Conservation (phyloP, 2,888 invertebrate species). For the Erpobdella octoculata region DNA sequence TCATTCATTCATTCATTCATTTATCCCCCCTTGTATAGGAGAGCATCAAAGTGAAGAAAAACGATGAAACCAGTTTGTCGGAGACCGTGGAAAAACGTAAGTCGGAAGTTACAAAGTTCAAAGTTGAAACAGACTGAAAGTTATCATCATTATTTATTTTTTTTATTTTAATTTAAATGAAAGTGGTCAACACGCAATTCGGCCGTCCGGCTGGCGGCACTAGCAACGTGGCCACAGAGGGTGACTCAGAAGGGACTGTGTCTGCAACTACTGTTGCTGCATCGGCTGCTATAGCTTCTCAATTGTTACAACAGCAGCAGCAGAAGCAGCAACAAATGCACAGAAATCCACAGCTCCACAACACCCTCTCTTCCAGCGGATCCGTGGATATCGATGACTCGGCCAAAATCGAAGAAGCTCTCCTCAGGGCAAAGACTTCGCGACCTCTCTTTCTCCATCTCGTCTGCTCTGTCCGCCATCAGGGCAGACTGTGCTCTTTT, state of each 20-base stretch:
- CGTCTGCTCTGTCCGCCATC: conserved; percentile 3
- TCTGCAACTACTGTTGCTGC: background rate
- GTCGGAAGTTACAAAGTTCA: too few species aligned
- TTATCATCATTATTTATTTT: background rate
- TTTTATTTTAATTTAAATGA: too few species aligned
- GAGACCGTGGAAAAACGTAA: background rate
- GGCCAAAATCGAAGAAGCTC: background rate
- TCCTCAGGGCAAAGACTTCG: background rate
- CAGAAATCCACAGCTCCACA: background rate
- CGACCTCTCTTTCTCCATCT: conserved; percentile 23
- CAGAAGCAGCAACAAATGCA: background rate
- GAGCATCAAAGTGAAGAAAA: background rate
- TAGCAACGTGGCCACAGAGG: background rate
- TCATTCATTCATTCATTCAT: too few species aligned
- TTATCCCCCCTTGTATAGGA: background rate
- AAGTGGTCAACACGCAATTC: too few species aligned
- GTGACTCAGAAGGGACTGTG: background rate
- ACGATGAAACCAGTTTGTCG: background rate
- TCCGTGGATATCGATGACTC: background rate
- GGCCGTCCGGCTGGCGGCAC: too few species aligned
- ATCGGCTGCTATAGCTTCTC: background rate
- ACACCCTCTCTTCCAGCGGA: background rate
- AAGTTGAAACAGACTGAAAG: too few species aligned
- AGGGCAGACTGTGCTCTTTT: background rate
- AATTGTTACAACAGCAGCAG: background rate